Conservation (phyloP, 1,140 invertebrate species). For the Saccostrea echinata region DNA sequence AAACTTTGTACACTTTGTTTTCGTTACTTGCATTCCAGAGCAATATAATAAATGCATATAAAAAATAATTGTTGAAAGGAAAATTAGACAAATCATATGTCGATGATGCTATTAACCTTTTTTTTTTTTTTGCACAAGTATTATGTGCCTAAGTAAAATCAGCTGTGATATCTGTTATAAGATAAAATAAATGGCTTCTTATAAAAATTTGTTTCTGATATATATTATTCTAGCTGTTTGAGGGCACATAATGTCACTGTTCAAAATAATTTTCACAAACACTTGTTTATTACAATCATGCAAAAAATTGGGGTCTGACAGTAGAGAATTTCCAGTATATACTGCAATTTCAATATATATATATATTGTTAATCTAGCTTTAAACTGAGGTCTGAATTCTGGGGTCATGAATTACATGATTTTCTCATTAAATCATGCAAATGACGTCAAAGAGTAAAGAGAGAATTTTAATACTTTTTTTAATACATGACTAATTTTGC, state of each 20-base stretch:
- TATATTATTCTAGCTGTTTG: neutral
- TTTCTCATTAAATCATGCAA: no score
- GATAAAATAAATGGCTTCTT: conserved; percentile 11
- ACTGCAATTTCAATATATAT: no score
- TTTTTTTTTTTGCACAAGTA: neutral
- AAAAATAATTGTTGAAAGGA: neutral
- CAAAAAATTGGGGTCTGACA: no score
- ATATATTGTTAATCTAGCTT: no score
- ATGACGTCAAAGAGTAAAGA: no score
- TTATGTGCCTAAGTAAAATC: neutral
- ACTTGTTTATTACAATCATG: no score
- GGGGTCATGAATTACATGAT: no score
- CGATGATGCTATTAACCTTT: conserved; percentile 4
- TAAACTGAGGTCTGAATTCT: no score
- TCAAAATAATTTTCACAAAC: neutral
- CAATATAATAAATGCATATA: neutral
- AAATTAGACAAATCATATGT: neutral
- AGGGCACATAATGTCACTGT: neutral
- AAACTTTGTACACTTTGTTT: neutral
- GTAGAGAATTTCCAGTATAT: no score
- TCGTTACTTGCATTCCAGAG: conserved; percentile 25
- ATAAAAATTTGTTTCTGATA: neutral
- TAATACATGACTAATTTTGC: no score
- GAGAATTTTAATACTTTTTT: no score
- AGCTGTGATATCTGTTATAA: conserved; percentile 6